These are phyloP conservation scores for Serranus cabrilla DNA, from an alignment of 2,797 vertebrate species.

Conservation along the genomic window DNA sequence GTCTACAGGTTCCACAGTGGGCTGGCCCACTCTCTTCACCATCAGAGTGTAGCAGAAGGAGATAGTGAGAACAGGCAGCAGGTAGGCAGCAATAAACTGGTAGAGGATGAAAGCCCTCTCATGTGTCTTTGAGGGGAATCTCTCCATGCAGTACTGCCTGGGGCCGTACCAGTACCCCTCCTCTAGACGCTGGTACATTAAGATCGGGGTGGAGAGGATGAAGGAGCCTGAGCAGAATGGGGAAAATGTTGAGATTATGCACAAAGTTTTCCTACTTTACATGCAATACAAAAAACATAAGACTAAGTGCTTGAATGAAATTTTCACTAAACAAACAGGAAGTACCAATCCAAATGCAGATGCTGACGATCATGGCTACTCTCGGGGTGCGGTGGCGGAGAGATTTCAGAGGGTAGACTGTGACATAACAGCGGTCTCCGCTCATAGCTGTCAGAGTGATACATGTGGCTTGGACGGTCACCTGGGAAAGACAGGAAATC, in stretches of 20 bases:
- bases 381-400: constrained; percentile 87
- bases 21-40: constrained; percentile 88
- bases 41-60: constrained; percentile 90
- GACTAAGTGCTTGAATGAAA: too few species aligned
- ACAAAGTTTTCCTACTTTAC: not conserved
- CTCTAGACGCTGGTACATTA: constrained; percentile 89
- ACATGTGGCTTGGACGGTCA: constrained; percentile 89
- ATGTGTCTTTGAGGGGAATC: constrained; percentile 88
- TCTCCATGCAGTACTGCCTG: constrained; percentile 88
- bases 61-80: constrained; percentile 89
- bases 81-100: constrained; percentile 89
- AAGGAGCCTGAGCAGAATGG: constrained; percentile 83
- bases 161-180: constrained; percentile 90
- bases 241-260: not conserved
- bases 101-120: constrained; percentile 90
- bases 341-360: constrained; percentile 89
- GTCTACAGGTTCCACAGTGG: constrained; percentile 87
- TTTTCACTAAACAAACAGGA: not conserved
- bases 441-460: constrained; percentile 91
- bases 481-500: constrained; percentile 65
- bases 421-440: constrained; percentile 88
- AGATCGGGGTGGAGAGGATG: constrained; percentile 86
- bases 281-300: too few species aligned
- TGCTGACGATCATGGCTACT: constrained; percentile 87
- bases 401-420: constrained; percentile 88